phyloP scores from a whole-genome alignment of 1,140 invertebrate genomes.

The Mactra quadrangularis region DNA sequence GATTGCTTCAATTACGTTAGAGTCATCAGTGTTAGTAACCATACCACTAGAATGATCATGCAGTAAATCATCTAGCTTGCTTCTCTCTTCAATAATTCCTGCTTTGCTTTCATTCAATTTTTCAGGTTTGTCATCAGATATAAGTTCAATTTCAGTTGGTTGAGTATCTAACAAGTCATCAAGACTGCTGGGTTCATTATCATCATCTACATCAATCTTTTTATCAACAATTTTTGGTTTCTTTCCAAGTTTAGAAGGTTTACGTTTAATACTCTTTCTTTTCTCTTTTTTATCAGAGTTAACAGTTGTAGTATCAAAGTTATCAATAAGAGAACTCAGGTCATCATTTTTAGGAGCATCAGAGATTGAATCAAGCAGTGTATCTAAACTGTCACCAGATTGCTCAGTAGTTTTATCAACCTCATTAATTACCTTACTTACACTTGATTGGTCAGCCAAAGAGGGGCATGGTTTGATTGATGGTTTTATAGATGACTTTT shows the following conservation, averaged over 20 bases:
- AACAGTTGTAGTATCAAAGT: too few relatives aligned
- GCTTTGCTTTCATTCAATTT: conserved; percentile 2
- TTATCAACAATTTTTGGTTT: neutral
- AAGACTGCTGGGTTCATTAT: too few relatives aligned
- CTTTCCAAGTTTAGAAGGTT: neutral
- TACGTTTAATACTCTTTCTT: too few relatives aligned
- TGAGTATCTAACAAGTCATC: conserved; percentile 35
- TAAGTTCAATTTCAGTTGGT: conserved; percentile 25
- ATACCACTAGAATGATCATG: too few relatives aligned
- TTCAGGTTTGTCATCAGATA: conserved; percentile 19
- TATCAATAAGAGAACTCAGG: conserved; percentile 4
- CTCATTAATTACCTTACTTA: neutral
- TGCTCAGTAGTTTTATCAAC: neutral
- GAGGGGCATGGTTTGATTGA: neutral
- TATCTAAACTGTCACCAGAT: conserved; percentile 37
- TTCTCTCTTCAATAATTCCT: too few relatives aligned
- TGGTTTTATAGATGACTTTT: neutral
- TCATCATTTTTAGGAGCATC: conserved; percentile 10
- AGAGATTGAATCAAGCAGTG: neutral
- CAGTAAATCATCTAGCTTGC: too few relatives aligned
- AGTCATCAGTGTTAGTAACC: too few relatives aligned
- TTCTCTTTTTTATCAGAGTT: too few relatives aligned
- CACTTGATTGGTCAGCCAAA: neutral
- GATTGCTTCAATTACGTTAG: conserved; percentile 32
- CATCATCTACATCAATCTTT: neutral